Evolutionary conservation across 2,888 invertebrate genomes (phyloP), one percentile per base, ranked within the genome.

Genomic region (Dusona sp.): DNA sequence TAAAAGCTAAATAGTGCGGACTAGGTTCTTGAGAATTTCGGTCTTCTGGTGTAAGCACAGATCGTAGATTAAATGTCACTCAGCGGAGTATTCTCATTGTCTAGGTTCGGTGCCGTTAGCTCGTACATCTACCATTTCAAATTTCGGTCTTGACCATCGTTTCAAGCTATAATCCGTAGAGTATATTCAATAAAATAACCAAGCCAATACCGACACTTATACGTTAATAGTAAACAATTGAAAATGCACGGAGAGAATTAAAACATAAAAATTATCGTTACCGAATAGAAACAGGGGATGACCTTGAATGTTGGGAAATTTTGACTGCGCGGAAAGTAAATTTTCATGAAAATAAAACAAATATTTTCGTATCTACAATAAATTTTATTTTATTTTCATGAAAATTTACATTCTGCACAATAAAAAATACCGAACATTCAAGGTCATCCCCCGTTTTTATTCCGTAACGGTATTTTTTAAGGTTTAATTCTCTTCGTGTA

Each of bases 11-110:
- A 75, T 81, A 81, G 33, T 54, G 57, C 38, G 48, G 68, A 77
- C 48, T 68, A 68, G 79, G 77, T 79, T 86, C 85, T 75, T 64
- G 79, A 87, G 84, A 88, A 89, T 89, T 87, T 84, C 78, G 42
- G 81, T 33, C 68, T 81, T 83, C 80, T 29, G 74, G 38, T 68
- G 51, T 64, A 81, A 85, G 78, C 78, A 73, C 73, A 81, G 68
- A 64, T 22, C 70, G 86, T 84, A 78, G 81, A 84, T 87, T 87
- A 75, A 51, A 74, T 81, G 74, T 68, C 70, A 42, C 57, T 83
- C 67, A 16, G 51, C 33, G 29, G 25, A 72, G 36, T 65, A 51
- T 48, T 73, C 29, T 65, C 22, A 25, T n/a, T 48, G 38, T 74
- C 51, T 25, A 61, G 48, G 61, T 73, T 45, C 57, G 57, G 22